These are phyloP conservation scores for Pseudomyrmex cubaensis DNA, from an alignment of 1,140 invertebrate genomes.

Conservation along the genomic window DNA sequence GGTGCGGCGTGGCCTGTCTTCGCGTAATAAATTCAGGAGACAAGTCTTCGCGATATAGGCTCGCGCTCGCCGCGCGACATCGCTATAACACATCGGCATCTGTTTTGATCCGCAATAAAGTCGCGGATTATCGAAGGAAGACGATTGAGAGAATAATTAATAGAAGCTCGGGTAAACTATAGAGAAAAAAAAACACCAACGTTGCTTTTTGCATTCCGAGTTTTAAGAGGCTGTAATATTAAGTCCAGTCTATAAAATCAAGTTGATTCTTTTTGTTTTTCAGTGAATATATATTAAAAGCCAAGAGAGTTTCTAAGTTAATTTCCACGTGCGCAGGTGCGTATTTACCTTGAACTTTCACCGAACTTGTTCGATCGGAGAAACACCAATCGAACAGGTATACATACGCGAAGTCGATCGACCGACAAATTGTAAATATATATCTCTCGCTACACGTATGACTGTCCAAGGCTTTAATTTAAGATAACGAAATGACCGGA, in stretches of 20 bases:
- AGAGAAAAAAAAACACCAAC: background rate
- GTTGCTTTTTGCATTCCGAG: background rate
- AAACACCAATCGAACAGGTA: background rate
- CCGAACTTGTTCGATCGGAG: conserved; percentile 21
- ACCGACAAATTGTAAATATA: background rate
- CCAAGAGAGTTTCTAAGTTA: background rate
- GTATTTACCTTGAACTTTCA: conserved; percentile 29
- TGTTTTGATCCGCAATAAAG: background rate
- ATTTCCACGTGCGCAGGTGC: background rate
- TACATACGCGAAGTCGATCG: background rate
- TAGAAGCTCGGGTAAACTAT: background rate
- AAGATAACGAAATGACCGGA: background rate
- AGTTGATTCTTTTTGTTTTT: background rate
- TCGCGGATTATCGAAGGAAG: too few species aligned
- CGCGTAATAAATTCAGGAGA: conserved; percentile 53
- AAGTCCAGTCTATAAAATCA: background rate
- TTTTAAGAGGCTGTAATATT: background rate
- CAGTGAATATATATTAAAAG: background rate
- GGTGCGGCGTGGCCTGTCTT: conserved; percentile 38
- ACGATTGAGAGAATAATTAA: background rate
- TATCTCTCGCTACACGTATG: background rate
- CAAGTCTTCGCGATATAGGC: too few species aligned
- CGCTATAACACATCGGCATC: background rate
- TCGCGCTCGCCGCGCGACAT: too few species aligned
- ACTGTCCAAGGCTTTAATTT: background rate